phyloP scores from a whole-genome alignment of 2,113 vertebrate species.

The Cercopithecus mona region DNA sequence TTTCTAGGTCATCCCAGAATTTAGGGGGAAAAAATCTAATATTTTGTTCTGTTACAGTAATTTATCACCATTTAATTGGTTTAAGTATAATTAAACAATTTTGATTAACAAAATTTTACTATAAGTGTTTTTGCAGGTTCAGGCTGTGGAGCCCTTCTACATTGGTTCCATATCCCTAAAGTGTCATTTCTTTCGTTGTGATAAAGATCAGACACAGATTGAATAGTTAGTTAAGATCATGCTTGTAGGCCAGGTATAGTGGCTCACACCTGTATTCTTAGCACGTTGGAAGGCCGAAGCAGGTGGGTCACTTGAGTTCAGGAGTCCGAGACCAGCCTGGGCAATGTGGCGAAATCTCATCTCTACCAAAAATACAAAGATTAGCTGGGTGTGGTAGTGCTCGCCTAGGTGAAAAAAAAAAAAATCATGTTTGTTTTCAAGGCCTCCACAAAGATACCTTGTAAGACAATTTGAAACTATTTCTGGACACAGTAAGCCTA shows the following conservation, averaged over 20 bases:
- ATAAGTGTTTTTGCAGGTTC: not conserved
- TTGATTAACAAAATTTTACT: not conserved
- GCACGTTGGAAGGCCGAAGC: too few species aligned
- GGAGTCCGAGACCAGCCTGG: too few species aligned
- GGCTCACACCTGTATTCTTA: too few species aligned
- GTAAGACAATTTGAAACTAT: slow-evolving; percentile 43
- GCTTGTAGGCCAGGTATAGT: not conserved
- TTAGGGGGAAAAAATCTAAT: not conserved
- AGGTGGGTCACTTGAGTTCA: too few species aligned
- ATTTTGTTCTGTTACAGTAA: not conserved
- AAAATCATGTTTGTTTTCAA: not conserved
- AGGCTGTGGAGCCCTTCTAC: not conserved
- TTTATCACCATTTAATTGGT: not conserved
- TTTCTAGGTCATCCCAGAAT: not conserved
- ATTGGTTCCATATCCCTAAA: not conserved
- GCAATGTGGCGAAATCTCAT: too few species aligned
- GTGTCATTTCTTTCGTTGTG: slow-evolving; percentile 3
- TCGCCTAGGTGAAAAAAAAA: too few species aligned
- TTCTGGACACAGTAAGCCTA: not conserved
- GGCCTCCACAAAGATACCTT: not conserved
- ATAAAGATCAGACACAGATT: not conserved
- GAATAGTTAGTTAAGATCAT: not conserved
- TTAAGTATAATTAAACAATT: slow-evolving; percentile 28
- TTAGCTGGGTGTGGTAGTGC: too few species aligned
- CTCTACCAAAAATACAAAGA: too few species aligned